Evolutionary conservation across 2,888 invertebrate species (phyloP), one percentile per base, ranked within the genome.

Genomic region (Chouioia cunea): DNA sequence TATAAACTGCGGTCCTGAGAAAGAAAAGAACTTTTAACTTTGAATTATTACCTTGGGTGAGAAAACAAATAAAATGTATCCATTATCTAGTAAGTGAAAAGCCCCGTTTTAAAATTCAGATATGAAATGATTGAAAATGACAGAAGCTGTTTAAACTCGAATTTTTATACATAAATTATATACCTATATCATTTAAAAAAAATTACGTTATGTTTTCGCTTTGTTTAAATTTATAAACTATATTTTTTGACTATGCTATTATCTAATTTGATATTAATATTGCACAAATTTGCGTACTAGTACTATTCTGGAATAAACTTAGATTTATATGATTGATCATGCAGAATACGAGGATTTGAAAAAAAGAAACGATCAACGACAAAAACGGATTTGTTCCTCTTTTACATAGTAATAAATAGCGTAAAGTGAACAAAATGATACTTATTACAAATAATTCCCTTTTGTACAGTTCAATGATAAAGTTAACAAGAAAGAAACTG

Each of bases 401-500:
- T 73, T 66, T 70, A 66, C 65, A 59, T 72, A 72, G 65, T 57
- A 46, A 23, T 69, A 69, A 50, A 68, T 68, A 62, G 46, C 46
- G 36, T 65, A 57, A 59, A 53, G 3, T 36, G 64, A 66, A 44
- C 10, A 20, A 60, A 57, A 47, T 23, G n/a, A 62, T 36, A 54
- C 58, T 27, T 59, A 52, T 53, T 27, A 20, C 50, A 27, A 68
- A 50, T 54, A 56, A 73, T 65, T 70, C 58, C 66, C 54, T 73
- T 71, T 73, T 73, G 69, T 73, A 70, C 58, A 73, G 60, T 76
- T 65, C 75, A 74, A 73, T 65, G 70, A 59, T 72, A 73, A 76
- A 64, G 63, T 23, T 52, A 73, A 58, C 20, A 58, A 69, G 63
- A 56, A 74, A 56, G 20, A 54, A 65, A 16, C 47, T 57, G 36